A percentile compares a stretch with the other conserved stretches of the same genome.
These are phyloP conservation scores for Herminia tarsipennalis DNA, from an alignment of 2,888 invertebrate genomes.

Conservation along the genomic window DNA sequence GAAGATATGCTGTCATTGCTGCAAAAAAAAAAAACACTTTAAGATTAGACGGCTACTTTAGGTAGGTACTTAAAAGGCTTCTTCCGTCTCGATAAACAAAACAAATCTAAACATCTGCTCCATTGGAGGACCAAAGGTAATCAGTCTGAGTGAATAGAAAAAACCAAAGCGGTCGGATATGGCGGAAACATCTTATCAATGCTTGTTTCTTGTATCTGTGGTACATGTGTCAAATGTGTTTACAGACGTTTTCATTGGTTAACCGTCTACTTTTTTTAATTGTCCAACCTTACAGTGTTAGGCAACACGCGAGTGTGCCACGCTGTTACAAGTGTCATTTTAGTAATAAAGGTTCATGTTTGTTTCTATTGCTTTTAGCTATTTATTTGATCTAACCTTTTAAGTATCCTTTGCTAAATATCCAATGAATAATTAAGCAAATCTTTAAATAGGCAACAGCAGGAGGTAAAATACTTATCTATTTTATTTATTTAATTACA, in stretches of 20 bases:
- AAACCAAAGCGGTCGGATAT: constrained; percentile 56
- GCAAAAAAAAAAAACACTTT: constrained; percentile 1
- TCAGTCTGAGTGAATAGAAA: constrained; percentile 51
- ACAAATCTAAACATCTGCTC: constrained; percentile 46
- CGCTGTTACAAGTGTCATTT: constrained; percentile 18
- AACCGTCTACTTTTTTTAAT: constrained; percentile 61
- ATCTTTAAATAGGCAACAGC: no score
- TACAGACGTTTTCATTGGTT: constrained; percentile 63
- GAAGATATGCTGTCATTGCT: no score
- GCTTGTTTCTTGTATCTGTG: constrained; percentile 61
- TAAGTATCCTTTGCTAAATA: no score
- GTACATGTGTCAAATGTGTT: constrained; percentile 75
- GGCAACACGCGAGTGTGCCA: constrained; percentile 49
- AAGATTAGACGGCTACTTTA: constrained; percentile 1
- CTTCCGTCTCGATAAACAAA: constrained; percentile 46
- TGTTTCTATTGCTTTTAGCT: no score
- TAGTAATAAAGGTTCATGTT: no score
- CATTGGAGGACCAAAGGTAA: constrained; percentile 53
- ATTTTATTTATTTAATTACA: no score
- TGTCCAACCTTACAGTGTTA: constrained; percentile 37
- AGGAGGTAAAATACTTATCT: no score
- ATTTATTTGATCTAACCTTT: no score
- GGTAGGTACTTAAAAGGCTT: constrained; percentile 10
- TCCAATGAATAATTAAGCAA: no score
- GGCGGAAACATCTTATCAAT: constrained; percentile 66